Evolutionary conservation across 2,888 invertebrate species (phyloP).

Genomic region (Anarsia innoxiella): DNA sequence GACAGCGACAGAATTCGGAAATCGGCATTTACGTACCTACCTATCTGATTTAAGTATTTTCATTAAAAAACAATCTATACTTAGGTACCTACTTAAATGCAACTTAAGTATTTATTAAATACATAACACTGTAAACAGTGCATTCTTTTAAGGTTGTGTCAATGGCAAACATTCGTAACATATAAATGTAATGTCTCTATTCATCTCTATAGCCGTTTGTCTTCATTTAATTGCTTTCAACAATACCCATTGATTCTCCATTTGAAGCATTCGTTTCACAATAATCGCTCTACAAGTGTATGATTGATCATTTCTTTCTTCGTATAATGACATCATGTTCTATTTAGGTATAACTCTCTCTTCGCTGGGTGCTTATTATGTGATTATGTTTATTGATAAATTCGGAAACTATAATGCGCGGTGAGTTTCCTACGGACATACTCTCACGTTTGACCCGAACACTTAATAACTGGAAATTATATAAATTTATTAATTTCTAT

Average conservation of each 20-base stretch:
- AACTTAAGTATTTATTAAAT: no score
- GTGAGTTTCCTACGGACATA: background rate
- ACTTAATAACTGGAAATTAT: conserved; percentile 6
- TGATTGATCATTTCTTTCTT: conserved; percentile 2
- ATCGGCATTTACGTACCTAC: background rate
- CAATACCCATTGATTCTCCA: conserved; percentile 12
- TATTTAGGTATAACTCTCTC: background rate
- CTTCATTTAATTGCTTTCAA: conserved; percentile 4
- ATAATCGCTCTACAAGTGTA: conserved; percentile 4
- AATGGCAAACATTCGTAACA: no score
- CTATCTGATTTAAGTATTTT: no score
- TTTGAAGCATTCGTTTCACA: conserved; percentile 8
- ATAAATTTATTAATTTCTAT: conserved; percentile 8
- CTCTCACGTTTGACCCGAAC: conserved; percentile 13
- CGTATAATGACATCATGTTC: background rate
- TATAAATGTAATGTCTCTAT: no score
- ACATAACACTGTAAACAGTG: no score
- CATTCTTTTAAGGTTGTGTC: no score
- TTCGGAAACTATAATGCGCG: background rate
- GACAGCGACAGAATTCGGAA: no score
- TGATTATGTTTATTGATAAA: conserved; percentile 7
- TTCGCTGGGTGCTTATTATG: conserved; percentile 2
- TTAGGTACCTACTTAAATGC: conserved; percentile 1
- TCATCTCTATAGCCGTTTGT: background rate
- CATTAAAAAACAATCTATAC: background rate